phyloP scores from a whole-genome alignment of 2,797 vertebrate species.

The Enteromius paludinosus region DNA sequence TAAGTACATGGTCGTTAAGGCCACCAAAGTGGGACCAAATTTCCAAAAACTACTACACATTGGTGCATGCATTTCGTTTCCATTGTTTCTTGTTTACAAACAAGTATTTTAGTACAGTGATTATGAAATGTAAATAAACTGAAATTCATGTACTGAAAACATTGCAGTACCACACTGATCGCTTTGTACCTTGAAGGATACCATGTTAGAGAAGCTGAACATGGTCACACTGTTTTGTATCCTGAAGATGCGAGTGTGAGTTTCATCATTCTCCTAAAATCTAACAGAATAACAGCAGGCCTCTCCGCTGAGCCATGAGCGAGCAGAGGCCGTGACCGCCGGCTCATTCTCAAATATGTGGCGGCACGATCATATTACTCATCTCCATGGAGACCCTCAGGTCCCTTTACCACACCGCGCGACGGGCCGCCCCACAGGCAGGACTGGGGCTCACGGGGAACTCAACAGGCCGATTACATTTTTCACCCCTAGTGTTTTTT shows the following conservation, averaged over 20 bases:
- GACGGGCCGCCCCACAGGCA: neutral
- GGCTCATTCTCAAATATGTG: conserved; percentile 45
- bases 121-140: neutral
- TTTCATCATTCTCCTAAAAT: conserved; percentile 15
- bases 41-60: neutral
- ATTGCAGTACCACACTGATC: neutral
- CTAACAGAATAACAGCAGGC: conserved; percentile 15
- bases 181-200: neutral
- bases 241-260: neutral
- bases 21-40: neutral
- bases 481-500: neutral
- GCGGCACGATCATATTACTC: conserved; percentile 45
- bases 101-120: neutral
- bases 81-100: neutral
- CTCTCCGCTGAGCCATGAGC: neutral
- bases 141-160: neutral
- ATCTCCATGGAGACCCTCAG: conserved; percentile 33
- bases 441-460: neutral
- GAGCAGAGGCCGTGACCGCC: conserved; percentile 6
- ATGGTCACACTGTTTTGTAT: neutral
- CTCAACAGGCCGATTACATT: conserved; percentile 20
- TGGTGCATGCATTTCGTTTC: neutral
- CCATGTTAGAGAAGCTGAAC: neutral
- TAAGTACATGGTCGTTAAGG: no score
- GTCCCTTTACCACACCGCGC: conserved; percentile 13